Evolutionary conservation across 2,888 invertebrate species (phyloP).

Genomic region (Athalia rosae): DNA sequence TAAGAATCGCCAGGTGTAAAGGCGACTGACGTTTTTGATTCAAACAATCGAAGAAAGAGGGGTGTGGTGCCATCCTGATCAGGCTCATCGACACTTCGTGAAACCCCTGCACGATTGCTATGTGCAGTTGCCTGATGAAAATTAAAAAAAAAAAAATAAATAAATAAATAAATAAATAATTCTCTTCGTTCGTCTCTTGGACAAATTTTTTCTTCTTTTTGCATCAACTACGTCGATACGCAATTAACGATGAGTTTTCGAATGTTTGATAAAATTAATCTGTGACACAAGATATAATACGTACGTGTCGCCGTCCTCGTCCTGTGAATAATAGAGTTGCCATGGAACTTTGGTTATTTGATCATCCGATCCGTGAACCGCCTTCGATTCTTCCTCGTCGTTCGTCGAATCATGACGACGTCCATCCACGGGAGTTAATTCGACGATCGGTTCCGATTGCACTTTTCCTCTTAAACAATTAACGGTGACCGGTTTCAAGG

Average conservation of each 20-base stretch:
- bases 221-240: no score
- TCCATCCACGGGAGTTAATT: conserved; percentile 55
- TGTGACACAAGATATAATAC: conserved; percentile 71
- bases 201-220: not conserved
- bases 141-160: conserved; percentile 50
- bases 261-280: no score
- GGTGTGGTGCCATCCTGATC: conserved; percentile 84
- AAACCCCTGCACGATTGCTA: conserved; percentile 87
- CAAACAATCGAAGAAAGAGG: conserved; percentile 82
- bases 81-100: conserved; percentile 82
- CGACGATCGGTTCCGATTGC: conserved; percentile 57
- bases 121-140: conserved; percentile 85
- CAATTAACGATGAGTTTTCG: not conserved
- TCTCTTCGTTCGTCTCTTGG: not conserved
- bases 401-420: not conserved
- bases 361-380: not conserved
- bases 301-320: conserved; percentile 93
- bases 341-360: conserved; percentile 65
- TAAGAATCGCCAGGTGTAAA: conserved; percentile 87
- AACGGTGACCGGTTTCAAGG: conserved; percentile 72
- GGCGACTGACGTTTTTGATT: conserved; percentile 87
- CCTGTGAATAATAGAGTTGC: conserved; percentile 83
- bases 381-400: not conserved
- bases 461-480: conserved; percentile 62
- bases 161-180: no score